Conservation (phyloP, 2,797 vertebrate species). For the Phrynocephalus forsythii region DNA sequence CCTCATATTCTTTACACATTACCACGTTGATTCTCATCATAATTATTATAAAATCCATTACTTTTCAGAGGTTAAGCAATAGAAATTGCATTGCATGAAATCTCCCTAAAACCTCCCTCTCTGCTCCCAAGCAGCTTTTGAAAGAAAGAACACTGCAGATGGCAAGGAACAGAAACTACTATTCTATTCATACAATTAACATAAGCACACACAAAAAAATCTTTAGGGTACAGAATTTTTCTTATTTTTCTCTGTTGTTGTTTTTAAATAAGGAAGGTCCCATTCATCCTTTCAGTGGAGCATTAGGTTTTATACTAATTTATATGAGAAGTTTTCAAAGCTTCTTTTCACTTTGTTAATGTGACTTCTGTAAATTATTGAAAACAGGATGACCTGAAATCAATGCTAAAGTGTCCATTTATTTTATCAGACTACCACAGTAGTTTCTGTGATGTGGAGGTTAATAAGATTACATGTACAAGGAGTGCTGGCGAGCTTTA, state of each 20-base stretch:
- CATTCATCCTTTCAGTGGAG: conserved; percentile 40
- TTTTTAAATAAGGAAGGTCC: conserved; percentile 2
- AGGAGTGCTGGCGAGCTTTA: neutral
- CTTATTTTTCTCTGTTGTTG: too few relatives aligned
- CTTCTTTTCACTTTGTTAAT: conserved; percentile 51
- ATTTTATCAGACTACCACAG: conserved; percentile 28
- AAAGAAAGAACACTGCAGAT: neutral
- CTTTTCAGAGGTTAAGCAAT: neutral
- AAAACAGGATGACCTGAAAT: conserved; percentile 45
- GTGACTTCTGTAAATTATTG: conserved; percentile 59
- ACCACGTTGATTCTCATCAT: neutral
- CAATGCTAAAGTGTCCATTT: conserved; percentile 54
- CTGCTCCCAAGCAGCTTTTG: neutral
- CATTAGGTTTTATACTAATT: conserved; percentile 56
- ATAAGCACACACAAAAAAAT: neutral
- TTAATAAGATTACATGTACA: neutral
- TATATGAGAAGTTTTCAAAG: conserved; percentile 58
- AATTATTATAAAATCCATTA: neutral
- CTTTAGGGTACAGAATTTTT: conserved; percentile 23
- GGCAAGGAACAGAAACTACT: neutral
- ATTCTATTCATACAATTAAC: neutral
- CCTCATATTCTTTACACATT: too few relatives aligned
- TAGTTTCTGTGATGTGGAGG: neutral
- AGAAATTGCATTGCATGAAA: conserved; percentile 7
- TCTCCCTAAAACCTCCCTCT: neutral